Evolutionary conservation across 2,113 vertebrate genomes (phyloP).

Genomic region (Delphinapterus leucas): DNA sequence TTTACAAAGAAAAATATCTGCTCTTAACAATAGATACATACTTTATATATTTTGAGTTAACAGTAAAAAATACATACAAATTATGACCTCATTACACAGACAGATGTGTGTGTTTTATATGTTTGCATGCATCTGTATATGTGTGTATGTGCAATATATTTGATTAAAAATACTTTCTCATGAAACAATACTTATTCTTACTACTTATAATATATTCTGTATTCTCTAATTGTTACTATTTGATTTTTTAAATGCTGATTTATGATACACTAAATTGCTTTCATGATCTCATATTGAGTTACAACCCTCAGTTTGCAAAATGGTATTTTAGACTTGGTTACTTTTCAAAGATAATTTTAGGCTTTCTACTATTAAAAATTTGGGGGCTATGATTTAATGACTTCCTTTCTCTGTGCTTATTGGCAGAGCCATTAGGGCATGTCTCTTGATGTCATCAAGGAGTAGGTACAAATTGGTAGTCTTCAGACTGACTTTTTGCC

Average conservation of each 20-base stretch:
- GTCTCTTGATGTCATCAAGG: conserved; percentile 1
- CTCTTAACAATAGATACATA: neutral
- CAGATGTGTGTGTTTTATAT: neutral
- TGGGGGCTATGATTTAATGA: neutral
- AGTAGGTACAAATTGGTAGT: conserved; percentile 47
- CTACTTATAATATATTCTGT: neutral
- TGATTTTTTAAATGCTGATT: conserved; percentile 19
- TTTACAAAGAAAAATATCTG: conserved; percentile 5
- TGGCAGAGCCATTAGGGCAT: neutral
- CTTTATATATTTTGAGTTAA: conserved; percentile 23
- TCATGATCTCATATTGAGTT: neutral
- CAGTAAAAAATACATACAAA: neutral
- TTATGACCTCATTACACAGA: neutral
- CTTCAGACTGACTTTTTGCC: conserved; percentile 50
- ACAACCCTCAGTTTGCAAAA: conserved; percentile 15
- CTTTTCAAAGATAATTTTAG: conserved; percentile 37
- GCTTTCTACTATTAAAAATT: neutral
- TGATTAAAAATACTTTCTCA: conserved; percentile 41
- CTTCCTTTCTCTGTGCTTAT: neutral
- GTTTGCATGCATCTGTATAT: neutral
- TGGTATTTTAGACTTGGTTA: neutral
- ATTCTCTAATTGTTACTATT: conserved; percentile 34
- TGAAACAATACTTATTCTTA: neutral
- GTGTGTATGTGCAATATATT: neutral
- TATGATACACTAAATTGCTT: conserved; percentile 11